Conservation (phyloP, 2,797 vertebrate genomes). For the Chaenodraco wilsoni region DNA sequence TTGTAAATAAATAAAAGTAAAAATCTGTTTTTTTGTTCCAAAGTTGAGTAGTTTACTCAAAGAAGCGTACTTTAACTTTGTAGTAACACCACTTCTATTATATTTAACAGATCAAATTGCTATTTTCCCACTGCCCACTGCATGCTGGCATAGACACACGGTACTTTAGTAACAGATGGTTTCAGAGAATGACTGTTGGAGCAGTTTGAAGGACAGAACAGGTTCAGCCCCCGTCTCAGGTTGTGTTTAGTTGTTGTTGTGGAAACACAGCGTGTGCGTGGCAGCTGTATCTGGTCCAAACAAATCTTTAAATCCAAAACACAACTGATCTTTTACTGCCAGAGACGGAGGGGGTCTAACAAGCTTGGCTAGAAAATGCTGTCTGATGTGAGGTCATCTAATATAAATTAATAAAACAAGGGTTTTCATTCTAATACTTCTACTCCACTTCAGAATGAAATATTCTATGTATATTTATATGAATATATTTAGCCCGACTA, state of each 20-base stretch:
- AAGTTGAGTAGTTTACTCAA: background rate
- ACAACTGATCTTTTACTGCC: slow-evolving; percentile 8
- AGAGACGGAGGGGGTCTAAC: slow-evolving; percentile 1
- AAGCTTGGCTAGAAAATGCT: background rate
- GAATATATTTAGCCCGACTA: too few relatives aligned
- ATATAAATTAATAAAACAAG: background rate
- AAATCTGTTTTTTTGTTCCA: slow-evolving; percentile 4
- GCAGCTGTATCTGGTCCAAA: slow-evolving; percentile 55
- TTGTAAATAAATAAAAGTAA: slow-evolving; percentile 23
- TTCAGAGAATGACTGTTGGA: background rate
- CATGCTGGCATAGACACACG: background rate
- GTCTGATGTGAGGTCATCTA: background rate
- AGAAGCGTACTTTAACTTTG: background rate
- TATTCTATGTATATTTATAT: too few relatives aligned
- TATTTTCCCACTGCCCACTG: background rate
- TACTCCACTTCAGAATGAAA: too few relatives aligned
- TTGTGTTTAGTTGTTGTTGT: slow-evolving; percentile 52
- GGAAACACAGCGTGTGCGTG: slow-evolving; percentile 48
- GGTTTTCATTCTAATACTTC: too few relatives aligned
- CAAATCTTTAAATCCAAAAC: slow-evolving; percentile 31
- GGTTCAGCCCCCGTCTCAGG: background rate
- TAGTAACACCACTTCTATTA: background rate
- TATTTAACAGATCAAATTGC: background rate
- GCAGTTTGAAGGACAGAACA: slow-evolving; percentile 33
- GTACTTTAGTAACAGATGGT: background rate